Evolutionary conservation across 2,888 invertebrate genomes (phyloP), one percentile per base, ranked within the genome.

Genomic region (Clepsis dumicolana): DNA sequence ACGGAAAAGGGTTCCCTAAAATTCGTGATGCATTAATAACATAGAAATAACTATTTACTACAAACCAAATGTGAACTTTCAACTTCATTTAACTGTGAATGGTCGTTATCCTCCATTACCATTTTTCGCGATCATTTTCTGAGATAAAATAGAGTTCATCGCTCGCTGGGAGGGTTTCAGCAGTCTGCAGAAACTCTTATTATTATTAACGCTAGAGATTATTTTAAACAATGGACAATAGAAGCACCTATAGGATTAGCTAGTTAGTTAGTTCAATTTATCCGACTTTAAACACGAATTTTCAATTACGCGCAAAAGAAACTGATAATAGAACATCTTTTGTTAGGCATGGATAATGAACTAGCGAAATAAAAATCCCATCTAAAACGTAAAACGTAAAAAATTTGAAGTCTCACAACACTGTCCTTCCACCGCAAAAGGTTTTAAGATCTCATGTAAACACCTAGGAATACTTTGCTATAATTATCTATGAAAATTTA

Each of bases 61-160:
- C 24, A 12, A 24, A 44, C 32, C 24, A 7, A 16, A 48, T 54
- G 53, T 32, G n/a, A 32, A 54, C 44, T 41, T 44, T 61, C 32
- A 44, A 21, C 32, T 25, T 35, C 24, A 48, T 54, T 44, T 35
- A 24, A 35, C 24, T 32, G 35, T 54, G 3, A 21, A 38, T 35
- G 18, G 38, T 38, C 5, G 35, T 53, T 62, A 24, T 18, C 41
- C 24, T 16, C 44, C 25, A 35, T 54, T 41, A 41, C 35, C 35
- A 32, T 56, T 61, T 66, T 61, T 48, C 54, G 27, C 56, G n/a
- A 50, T 48, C n/a, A 62, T 67, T 62, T 56, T 67, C 54, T 38
- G 10, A 62, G 62, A 67, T 67, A 67, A 56, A 8, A 57, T 21
- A 35, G 25, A 62, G 67, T 62, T 62, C 67, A 32, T 38, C 56